These are phyloP conservation scores for Heloderma charlesbogerti DNA, from an alignment of 2,113 vertebrate species.

Conservation along the genomic window DNA sequence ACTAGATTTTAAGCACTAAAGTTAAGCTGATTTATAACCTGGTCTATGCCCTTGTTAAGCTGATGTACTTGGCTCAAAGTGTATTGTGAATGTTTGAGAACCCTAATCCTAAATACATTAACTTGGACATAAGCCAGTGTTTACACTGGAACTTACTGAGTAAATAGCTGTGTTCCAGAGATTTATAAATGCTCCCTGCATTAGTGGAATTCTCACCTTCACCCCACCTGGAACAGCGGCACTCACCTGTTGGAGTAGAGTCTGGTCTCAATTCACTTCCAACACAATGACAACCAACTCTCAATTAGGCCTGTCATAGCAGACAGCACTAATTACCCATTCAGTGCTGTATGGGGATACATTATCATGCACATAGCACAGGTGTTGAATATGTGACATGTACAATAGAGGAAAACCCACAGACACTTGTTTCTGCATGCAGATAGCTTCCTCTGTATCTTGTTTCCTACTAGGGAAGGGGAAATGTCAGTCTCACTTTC, in stretches of 20 bases:
- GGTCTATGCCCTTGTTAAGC: background rate
- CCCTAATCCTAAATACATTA: background rate
- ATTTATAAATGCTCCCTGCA: background rate
- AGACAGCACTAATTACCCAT: background rate
- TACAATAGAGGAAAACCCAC: background rate
- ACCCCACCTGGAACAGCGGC: background rate
- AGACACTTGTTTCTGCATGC: background rate
- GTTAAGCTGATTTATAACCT: conserved; percentile 6
- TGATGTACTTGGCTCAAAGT: background rate
- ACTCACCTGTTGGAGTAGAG: background rate
- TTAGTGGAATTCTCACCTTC: background rate
- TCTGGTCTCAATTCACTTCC: background rate
- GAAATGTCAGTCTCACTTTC: too few relatives aligned
- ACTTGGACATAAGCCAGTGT: background rate
- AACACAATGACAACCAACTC: background rate
- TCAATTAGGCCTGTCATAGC: conserved; percentile 3
- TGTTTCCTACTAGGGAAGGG: too few relatives aligned
- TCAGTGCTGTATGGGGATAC: background rate
- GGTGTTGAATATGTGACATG: background rate
- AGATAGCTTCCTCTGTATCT: background rate
- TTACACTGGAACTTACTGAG: background rate
- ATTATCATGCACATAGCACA: background rate
- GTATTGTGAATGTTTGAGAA: background rate
- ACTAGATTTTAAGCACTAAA: background rate
- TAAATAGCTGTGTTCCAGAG: background rate